phyloP scores from a whole-genome alignment of 2,797 vertebrate genomes.

The Malacoraja senta region DNA sequence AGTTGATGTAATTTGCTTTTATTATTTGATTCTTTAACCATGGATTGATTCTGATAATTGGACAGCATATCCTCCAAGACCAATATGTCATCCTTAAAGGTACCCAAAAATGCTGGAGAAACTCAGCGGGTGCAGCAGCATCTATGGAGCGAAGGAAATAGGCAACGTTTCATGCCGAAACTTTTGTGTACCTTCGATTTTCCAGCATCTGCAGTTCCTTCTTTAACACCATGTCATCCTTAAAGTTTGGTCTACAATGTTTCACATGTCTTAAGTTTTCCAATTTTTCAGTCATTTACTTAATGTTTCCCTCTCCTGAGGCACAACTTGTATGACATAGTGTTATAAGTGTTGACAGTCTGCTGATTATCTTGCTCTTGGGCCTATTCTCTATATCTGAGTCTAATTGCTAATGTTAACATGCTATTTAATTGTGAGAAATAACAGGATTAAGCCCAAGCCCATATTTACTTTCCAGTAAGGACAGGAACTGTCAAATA shows the following conservation, averaged over 20 bases:
- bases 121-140: no score
- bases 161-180: no score
- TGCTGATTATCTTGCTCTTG: not conserved
- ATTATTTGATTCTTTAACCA: not conserved
- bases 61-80: not conserved
- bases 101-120: no score
- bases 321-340: not conserved
- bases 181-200: no score
- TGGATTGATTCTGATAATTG: not conserved
- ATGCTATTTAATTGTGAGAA: not conserved
- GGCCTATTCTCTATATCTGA: not conserved
- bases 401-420: not conserved
- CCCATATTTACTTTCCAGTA: not conserved
- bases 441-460: not conserved
- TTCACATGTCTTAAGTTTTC: not conserved
- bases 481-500: no score
- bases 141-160: no score
- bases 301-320: not conserved
- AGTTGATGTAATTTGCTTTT: not conserved
- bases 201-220: no score
- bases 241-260: not conserved
- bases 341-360: not conserved
- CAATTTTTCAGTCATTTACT: not conserved
- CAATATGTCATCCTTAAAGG: not conserved
- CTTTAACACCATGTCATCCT: not conserved